Evolutionary conservation across 2,113 vertebrate species (phyloP), one percentile per base, ranked within the genome.

Genomic region (Ceyx melanurus): DNA sequence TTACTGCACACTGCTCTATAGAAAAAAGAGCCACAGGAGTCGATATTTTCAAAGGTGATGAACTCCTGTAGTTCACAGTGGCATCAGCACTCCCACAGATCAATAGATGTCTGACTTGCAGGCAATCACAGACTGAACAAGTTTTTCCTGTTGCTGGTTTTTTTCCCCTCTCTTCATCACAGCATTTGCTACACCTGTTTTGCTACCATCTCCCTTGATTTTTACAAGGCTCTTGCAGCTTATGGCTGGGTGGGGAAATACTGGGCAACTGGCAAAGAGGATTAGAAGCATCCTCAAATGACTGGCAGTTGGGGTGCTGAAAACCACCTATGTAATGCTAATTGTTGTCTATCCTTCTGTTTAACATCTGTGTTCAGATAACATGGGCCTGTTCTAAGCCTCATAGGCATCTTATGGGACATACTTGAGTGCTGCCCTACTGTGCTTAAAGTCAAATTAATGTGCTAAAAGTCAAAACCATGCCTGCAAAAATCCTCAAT

Each of bases 21-120:
- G 11, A 13, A 26, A 29, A 65, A 58, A 50, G 21, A 13, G 16
- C 61, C 81, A 21, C 15, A 5, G 48, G 42, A 68, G 22, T 6
- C 13, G 0, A 2, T 16, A 26, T 10, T 78, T 74, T 40, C 28
- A 29, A 33, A 80, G 60, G 45, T 3, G 70, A 37, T 9, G 13
- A 53, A 48, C 33, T 64, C 28, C 46, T 17, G 25, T 3, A 40
- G 29, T 1, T 29, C 0, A 0, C 51, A 21, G 13, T 2, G 13
- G 25, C 70, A 58, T 46, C 45, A 25, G 15, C 45, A 9, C 22
- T 76, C 21, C 33, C 31, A 25, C 21, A 48, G 15, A 70, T 12
- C 50, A 40, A 18, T 0, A 31, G 6, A 10, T 3, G 23, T 35
- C 45, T 26, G 61, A 37, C 31, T 35, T 15, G 7, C 1, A 3